Percentiles rank a stretch among this genome's conserved stretches.
phyloP scores from a whole-genome alignment of 2,113 vertebrate species.

The Grallaria varia region DNA sequence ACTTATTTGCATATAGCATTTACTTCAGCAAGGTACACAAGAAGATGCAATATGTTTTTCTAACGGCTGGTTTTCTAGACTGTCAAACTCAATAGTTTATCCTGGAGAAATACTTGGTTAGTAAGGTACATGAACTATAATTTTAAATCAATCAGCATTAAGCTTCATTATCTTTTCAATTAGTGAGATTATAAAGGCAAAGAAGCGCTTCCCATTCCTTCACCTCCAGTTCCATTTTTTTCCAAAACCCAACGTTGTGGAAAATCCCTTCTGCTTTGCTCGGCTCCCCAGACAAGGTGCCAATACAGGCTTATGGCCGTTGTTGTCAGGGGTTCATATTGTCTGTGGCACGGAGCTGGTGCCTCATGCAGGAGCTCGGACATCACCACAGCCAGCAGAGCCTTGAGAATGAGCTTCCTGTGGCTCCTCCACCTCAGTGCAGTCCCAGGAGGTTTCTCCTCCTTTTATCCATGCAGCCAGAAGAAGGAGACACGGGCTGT shows the following conservation, averaged over 20 bases:
- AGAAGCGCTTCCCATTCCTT: not conserved
- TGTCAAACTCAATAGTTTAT: not conserved
- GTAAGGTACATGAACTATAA: not conserved
- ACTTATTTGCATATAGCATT: not conserved
- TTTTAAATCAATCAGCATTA: not conserved
- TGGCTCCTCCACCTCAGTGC: not conserved
- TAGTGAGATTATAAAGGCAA: not conserved
- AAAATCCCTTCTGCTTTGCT: not conserved
- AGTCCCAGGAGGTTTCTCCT: not conserved
- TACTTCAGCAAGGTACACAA: not conserved
- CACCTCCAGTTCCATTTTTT: not conserved
- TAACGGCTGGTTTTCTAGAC: not conserved
- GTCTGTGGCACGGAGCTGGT: not conserved
- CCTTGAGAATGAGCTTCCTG: not conserved
- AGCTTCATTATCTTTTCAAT: not conserved
- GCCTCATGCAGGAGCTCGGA: not conserved
- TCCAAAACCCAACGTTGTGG: not conserved
- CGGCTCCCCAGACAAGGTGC: not conserved
- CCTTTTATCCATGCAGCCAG: not conserved
- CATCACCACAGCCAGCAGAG: not conserved
- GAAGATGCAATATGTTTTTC: not conserved
- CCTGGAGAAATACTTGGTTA: not conserved
- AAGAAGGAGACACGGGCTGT: not conserved
- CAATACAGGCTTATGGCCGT: fast-evolving
- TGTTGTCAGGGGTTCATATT: not conserved